Percentiles rank a stretch among this genome's conserved stretches.
phyloP scores from a whole-genome alignment of 1,140 invertebrate species.

The Calliopsis andreniformis region DNA sequence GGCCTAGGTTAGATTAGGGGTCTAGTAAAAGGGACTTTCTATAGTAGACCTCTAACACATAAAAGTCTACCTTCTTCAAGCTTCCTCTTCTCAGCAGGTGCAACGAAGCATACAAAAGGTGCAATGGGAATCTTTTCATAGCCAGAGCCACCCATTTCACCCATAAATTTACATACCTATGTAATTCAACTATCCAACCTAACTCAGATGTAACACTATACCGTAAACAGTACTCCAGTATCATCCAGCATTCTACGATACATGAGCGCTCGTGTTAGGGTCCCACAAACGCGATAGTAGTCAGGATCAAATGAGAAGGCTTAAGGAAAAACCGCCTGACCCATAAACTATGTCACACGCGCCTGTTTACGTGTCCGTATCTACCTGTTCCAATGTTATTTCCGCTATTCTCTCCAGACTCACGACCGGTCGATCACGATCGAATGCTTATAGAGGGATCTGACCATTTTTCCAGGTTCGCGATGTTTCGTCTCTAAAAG shows the following conservation, averaged over 20 bases:
- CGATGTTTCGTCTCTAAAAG: constrained; percentile 52
- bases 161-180: no score
- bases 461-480: constrained; percentile 25
- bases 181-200: neutral
- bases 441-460: constrained; percentile 51
- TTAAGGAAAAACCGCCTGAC: constrained; percentile 24
- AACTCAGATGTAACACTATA: constrained; percentile 12
- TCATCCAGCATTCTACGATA: constrained; percentile 55
- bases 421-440: constrained; percentile 49
- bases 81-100: no score
- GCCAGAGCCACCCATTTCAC: no score
- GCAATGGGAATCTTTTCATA: no score
- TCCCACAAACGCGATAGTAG: constrained; percentile 54
- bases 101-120: no score
- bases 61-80: no score
- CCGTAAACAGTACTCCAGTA: constrained; percentile 49
- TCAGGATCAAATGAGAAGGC: constrained; percentile 5
- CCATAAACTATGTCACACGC: constrained; percentile 19
- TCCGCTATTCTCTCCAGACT: constrained; percentile 34
- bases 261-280: constrained; percentile 45
- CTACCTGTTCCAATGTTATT: constrained; percentile 24
- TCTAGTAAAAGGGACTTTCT: no score
- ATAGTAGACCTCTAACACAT: no score
- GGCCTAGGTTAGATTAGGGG: no score
- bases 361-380: neutral